Percentiles rank a stretch among this genome's conserved stretches.
Conservation (phyloP, 2,113 vertebrate genomes). For the Malurus melanocephalus region DNA sequence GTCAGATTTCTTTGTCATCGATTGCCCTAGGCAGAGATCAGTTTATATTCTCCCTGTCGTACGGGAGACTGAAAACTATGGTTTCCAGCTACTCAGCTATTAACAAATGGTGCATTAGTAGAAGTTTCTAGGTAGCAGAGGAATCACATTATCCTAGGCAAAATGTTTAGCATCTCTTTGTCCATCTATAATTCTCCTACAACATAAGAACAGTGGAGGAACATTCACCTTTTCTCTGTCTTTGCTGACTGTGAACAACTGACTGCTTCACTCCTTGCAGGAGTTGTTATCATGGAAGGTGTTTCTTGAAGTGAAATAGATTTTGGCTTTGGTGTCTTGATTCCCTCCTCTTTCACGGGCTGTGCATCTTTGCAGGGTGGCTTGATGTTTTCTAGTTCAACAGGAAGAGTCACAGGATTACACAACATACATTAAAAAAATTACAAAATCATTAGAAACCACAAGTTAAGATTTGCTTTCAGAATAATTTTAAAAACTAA, state of each 20-base stretch:
- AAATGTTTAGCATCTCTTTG: neutral
- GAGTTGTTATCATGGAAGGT: neutral
- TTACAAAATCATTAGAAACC: neutral
- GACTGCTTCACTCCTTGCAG: neutral
- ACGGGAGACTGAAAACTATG: neutral
- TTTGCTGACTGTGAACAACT: neutral
- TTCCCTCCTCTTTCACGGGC: neutral
- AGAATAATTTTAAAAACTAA: neutral
- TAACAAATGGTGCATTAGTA: neutral
- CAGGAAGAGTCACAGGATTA: neutral
- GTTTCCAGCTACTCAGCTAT: neutral
- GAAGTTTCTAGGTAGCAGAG: neutral
- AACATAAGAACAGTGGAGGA: neutral
- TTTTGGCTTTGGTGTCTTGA: neutral
- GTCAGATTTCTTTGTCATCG: neutral
- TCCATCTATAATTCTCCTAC: neutral
- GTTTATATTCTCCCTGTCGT: neutral
- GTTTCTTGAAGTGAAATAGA: neutral
- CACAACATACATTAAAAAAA: neutral
- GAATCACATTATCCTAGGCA: neutral
- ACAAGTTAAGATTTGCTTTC: neutral
- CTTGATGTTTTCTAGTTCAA: conserved; percentile 31
- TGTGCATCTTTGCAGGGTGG: neutral
- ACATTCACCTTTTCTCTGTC: conserved; percentile 1
- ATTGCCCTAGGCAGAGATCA: neutral